Conservation (phyloP, 1,140 invertebrate species). For the Drosophila rhopaloa region DNA sequence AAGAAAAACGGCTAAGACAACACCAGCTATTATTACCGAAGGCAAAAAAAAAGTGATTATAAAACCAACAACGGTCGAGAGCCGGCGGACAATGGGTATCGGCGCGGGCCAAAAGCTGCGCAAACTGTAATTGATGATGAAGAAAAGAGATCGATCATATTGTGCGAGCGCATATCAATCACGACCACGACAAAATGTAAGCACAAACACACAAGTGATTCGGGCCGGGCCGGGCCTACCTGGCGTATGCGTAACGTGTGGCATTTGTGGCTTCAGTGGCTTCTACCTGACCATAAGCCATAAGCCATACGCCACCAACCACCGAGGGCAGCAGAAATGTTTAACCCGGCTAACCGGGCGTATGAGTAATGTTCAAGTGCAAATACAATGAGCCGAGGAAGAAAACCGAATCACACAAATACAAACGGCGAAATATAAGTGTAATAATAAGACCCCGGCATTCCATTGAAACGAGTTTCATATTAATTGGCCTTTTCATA, state of each 20-base stretch:
- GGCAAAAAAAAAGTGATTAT: constrained; percentile 57
- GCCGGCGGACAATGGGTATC: constrained; percentile 61
- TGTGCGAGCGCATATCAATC: constrained; percentile 80
- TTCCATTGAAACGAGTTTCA: constrained; percentile 80
- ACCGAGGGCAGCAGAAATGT: constrained; percentile 48
- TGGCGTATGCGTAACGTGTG: constrained; percentile 79
- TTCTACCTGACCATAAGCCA: constrained; percentile 61
- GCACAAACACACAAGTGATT: constrained; percentile 9
- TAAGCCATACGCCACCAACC: constrained; percentile 2
- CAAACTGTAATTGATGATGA: constrained; percentile 82
- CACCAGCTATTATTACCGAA: constrained; percentile 64
- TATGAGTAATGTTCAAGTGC: constrained; percentile 75
- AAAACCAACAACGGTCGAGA: constrained; percentile 64
- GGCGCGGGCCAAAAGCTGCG: constrained; percentile 64
- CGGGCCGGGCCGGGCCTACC: constrained; percentile 38
- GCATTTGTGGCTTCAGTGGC: constrained; percentile 61
- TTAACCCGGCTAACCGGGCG: constrained; percentile 65
- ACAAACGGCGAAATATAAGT: constrained; percentile 42
- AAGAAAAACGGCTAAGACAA: constrained; percentile 62
- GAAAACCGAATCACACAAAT: constrained; percentile 22
- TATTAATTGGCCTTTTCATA: constrained; percentile 83
- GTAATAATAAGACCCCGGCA: constrained; percentile 65
- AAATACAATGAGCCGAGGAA: constrained; percentile 47
- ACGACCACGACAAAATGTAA: constrained; percentile 76
- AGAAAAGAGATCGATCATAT: constrained; percentile 82